Percentiles rank a stretch among this genome's conserved stretches.
phyloP scores from a whole-genome alignment of 1,140 invertebrate genomes.

The Agrilus planipennis region DNA sequence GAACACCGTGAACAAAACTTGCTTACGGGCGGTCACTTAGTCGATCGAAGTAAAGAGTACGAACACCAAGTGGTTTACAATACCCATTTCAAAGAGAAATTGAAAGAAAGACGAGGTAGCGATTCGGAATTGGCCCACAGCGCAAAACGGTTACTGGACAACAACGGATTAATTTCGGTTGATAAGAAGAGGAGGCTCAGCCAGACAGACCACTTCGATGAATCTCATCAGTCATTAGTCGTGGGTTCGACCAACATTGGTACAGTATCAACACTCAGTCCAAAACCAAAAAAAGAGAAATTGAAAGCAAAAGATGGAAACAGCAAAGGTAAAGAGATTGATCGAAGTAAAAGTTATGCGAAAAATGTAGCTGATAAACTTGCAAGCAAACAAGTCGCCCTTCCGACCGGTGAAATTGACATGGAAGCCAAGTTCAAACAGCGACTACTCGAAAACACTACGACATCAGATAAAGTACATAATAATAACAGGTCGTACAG shows the following conservation, averaged over 20 bases:
- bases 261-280: constrained; percentile 37
- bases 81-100: constrained; percentile 28
- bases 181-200: constrained; percentile 44
- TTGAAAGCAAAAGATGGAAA: constrained; percentile 27
- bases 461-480: constrained; percentile 33
- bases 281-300: constrained; percentile 30
- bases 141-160: constrained; percentile 35
- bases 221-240: constrained; percentile 31
- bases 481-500: constrained; percentile 24
- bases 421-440: constrained; percentile 51
- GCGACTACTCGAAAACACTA: constrained; percentile 43
- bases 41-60: constrained; percentile 8
- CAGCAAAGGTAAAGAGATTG: constrained; percentile 33
- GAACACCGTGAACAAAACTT: constrained; percentile 30
- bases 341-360: constrained; percentile 42
- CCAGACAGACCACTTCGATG: constrained; percentile 26
- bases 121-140: constrained; percentile 32
- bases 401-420: constrained; percentile 33
- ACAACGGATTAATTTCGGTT: constrained; percentile 35
- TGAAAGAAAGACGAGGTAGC: constrained; percentile 38
- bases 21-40: constrained; percentile 29
- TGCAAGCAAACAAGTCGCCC: constrained; percentile 21
- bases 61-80: constrained; percentile 16
- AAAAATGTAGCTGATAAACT: constrained; percentile 37
- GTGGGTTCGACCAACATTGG: constrained; percentile 53